Conservation (phyloP, 2,113 vertebrate genomes). For the Datnioides undecimradiatus region DNA sequence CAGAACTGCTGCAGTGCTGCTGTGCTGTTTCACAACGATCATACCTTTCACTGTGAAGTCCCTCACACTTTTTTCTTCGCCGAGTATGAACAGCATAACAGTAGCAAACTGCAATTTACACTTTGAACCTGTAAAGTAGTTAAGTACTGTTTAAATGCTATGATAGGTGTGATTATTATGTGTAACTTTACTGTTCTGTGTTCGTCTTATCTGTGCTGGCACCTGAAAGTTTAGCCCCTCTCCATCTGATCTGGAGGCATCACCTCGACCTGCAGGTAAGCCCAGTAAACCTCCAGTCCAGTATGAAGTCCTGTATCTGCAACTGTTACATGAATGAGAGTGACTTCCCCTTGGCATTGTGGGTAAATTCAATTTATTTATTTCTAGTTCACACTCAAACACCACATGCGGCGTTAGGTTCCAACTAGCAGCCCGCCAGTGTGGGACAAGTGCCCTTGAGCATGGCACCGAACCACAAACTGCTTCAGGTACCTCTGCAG, state of each 20-base stretch:
- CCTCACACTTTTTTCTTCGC: background rate
- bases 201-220: background rate
- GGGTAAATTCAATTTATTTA: background rate
- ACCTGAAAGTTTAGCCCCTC: too few relatives aligned
- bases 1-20: background rate
- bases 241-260: background rate
- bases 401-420: background rate
- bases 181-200: background rate
- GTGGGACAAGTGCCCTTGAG: background rate
- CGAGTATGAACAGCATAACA: background rate
- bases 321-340: too few relatives aligned
- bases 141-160: background rate
- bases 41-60: background rate
- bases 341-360: background rate
- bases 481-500: background rate
- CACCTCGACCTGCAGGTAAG: too few relatives aligned
- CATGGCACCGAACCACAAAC: slow-evolving; percentile 3
- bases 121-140: background rate
- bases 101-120: background rate
- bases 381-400: background rate
- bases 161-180: background rate
- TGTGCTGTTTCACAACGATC: background rate
- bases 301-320: too few relatives aligned
- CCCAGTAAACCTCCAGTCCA: too few relatives aligned
- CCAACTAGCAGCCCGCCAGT: background rate